phyloP scores from a whole-genome alignment of 1,140 invertebrate genomes.

The Leptinotarsa defecta region DNA sequence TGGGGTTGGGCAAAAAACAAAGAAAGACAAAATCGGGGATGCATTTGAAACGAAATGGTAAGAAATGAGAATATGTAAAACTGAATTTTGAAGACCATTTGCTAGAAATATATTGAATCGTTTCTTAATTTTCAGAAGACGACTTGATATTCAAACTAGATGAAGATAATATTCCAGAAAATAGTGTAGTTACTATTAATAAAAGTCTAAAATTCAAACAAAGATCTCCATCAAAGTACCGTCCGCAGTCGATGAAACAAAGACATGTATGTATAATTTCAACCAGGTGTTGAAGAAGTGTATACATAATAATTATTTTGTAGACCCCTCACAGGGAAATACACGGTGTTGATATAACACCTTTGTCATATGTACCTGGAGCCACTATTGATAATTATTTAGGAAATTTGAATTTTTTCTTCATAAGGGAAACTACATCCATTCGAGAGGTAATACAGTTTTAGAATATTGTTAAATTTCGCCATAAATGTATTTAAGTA shows the following conservation, averaged over 20 bases:
- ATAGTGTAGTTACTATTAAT: conserved; percentile 32
- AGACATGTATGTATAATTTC: conserved; percentile 47
- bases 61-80: neutral
- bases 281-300: conserved; percentile 19
- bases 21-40: conserved; percentile 34
- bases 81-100: too few relatives aligned
- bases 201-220: conserved; percentile 42
- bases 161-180: conserved; percentile 63
- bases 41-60: conserved; percentile 14
- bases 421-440: conserved; percentile 91
- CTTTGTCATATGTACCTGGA: conserved; percentile 80
- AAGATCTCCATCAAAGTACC: conserved; percentile 49
- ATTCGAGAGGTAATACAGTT: conserved; percentile 73
- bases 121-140: conserved; percentile 49
- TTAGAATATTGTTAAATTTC: too few relatives aligned
- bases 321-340: conserved; percentile 68
- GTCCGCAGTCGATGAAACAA: conserved; percentile 43
- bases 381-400: conserved; percentile 82
- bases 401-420: conserved; percentile 93
- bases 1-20: conserved; percentile 68
- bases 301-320: conserved; percentile 36
- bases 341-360: conserved; percentile 84
- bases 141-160: conserved; percentile 76
- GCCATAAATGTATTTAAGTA: too few relatives aligned
- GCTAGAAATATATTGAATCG: too few relatives aligned